Evolutionary conservation across 2,888 invertebrate genomes (phyloP), one percentile per base, ranked within the genome.

Genomic region (Isotomurus palustris): DNA sequence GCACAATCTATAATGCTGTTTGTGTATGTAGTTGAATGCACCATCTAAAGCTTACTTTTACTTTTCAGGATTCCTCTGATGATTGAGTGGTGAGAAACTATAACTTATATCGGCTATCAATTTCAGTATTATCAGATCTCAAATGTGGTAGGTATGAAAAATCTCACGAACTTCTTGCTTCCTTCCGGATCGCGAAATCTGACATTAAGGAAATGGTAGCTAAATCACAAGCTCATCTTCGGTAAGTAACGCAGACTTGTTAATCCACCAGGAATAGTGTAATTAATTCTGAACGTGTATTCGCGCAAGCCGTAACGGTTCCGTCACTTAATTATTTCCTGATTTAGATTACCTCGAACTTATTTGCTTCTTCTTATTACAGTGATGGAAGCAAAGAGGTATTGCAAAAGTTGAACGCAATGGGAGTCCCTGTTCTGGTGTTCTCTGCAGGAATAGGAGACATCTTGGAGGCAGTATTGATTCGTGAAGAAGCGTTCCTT

Each of bases 361-460:
- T n/a, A n/a, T n/a, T n/a, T n/a, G n/a, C n/a, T n/a, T n/a, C n/a
- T 5, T 38, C 38, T 38, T 38, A 17, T 5, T 8, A 14, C 38
- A 38, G 38, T 5, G 38, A 38, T 19, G 19, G 6, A 19, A 4
- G 17, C 6, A 38, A 38, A 14, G 38, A 38, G 19, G 38, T 14
- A 17, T 38, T 38, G 19, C 17, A n/a, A 8, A 38, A 19, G 14
- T 38, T 38, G 19, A n/a, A 38, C 38, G 38, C 14, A 19, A 17
- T 38, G 5, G 17, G 19, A 8, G 38, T 38, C n/a, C 96, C 96
- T 0, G 80, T 94, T 51, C 76, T 97, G 58, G 88, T 97, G 40
- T 94, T 97, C 77, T 94, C 94, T 2, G 97, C 97, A 3, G 97
- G 96, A 0, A 80, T 94, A 19, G 95, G 94, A 0, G 88, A 96